Evolutionary conservation across 2,888 invertebrate genomes (phyloP).

Genomic region (Candidula unifasciata): DNA sequence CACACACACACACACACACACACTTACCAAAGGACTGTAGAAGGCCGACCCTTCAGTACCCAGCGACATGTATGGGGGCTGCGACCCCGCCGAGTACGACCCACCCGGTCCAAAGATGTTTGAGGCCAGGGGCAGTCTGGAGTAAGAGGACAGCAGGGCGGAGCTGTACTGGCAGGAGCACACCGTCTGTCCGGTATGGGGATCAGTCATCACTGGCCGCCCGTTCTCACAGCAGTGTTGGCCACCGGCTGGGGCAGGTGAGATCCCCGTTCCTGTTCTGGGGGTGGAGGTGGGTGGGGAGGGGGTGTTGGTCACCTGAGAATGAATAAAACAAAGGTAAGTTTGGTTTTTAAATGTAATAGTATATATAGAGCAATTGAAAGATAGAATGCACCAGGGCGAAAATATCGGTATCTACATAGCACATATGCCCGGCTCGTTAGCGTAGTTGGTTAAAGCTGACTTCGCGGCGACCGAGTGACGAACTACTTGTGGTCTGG

Average conservation of each 20-base stretch:
- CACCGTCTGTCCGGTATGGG: constrained; percentile 75
- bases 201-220: constrained; percentile 79
- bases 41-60: constrained; percentile 88
- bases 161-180: constrained; percentile 84
- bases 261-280: neutral
- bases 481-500: too few species aligned
- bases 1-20: neutral
- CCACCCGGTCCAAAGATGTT: constrained; percentile 60
- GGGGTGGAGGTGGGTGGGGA: constrained; percentile 33
- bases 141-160: constrained; percentile 84
- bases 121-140: constrained; percentile 81
- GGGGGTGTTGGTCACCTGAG: constrained; percentile 40
- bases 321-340: too few species aligned
- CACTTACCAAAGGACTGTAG: constrained; percentile 94
- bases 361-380: too few species aligned
- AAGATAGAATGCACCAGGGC: too few species aligned
- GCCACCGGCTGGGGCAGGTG: neutral
- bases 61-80: constrained; percentile 75
- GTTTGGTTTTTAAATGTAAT: too few species aligned
- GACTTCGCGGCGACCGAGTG: too few species aligned
- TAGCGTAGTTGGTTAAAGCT: too few species aligned
- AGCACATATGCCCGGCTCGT: too few species aligned
- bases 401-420: too few species aligned
- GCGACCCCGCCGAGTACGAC: constrained; percentile 72
- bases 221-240: constrained; percentile 91